Evolutionary conservation across 2,797 vertebrate genomes (phyloP).

Genomic region (Microtus californicus): DNA sequence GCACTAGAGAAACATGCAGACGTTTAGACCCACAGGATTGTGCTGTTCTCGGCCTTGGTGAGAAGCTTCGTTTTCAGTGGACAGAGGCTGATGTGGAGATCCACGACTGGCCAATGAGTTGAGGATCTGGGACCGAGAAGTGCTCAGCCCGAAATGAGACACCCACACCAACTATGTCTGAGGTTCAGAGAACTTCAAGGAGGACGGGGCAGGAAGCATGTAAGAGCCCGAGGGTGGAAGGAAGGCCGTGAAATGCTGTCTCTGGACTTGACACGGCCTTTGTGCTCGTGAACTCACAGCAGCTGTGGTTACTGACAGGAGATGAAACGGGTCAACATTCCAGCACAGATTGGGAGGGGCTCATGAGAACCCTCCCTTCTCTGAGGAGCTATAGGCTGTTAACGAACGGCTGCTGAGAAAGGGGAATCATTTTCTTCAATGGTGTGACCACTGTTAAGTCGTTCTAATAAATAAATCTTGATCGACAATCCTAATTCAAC

Average conservation of each 20-base stretch:
- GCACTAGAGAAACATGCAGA: constrained; percentile 31
- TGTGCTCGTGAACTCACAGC: constrained; percentile 1
- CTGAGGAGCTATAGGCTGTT: background rate
- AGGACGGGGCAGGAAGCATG: background rate
- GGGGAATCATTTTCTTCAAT: background rate
- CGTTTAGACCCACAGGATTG: background rate
- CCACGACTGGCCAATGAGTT: background rate
- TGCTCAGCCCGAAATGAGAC: background rate
- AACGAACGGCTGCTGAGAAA: background rate
- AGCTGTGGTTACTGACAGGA: background rate
- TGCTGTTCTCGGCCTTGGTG: background rate
- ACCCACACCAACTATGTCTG: background rate
- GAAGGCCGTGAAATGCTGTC: background rate
- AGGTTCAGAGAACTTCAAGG: background rate
- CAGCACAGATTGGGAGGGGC: background rate
- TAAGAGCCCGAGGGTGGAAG: background rate
- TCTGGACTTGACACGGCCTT: background rate
- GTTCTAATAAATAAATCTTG: background rate
- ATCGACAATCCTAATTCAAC: background rate
- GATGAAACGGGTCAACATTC: background rate
- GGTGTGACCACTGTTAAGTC: background rate
- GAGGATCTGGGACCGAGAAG: background rate
- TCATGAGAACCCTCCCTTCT: background rate
- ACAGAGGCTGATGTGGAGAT: background rate
- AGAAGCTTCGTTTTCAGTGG: background rate